phyloP scores from a whole-genome alignment of 2,113 vertebrate species.

The Prinia subflava region DNA sequence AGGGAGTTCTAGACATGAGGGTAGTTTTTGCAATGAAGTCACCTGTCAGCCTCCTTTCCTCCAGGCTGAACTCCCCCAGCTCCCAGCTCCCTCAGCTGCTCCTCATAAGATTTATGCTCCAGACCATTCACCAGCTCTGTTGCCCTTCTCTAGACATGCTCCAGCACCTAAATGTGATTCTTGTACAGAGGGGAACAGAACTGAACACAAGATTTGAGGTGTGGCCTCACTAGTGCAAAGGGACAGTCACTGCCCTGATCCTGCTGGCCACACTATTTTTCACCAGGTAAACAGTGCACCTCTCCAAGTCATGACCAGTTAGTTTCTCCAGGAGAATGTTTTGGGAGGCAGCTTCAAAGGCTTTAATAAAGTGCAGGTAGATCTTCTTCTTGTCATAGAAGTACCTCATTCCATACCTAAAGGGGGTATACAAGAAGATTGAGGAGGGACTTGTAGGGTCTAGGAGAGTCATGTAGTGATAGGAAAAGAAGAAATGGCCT shows the following conservation, averaged over 20 bases:
- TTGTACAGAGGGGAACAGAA: not conserved
- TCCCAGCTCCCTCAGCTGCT: not conserved
- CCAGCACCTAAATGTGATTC: not conserved
- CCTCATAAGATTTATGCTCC: not conserved
- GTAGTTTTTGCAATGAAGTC: not conserved
- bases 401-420: not conserved
- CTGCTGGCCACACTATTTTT: not conserved
- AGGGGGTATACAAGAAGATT: not conserved
- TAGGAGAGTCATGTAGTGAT: not conserved
- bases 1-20: not conserved
- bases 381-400: not conserved
- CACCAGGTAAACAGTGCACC: not conserved
- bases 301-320: not conserved
- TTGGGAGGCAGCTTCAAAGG: not conserved
- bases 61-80: not conserved
- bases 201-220: not conserved
- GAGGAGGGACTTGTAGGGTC: not conserved
- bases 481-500: not conserved
- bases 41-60: not conserved
- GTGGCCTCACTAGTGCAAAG: too few species aligned
- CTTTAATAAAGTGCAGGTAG: not conserved
- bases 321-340: not conserved
- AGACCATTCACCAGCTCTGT: fast-evolving
- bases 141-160: not conserved
- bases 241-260: not conserved